Conservation (phyloP, 2,888 invertebrate species). For the Microdon myrmicae region DNA sequence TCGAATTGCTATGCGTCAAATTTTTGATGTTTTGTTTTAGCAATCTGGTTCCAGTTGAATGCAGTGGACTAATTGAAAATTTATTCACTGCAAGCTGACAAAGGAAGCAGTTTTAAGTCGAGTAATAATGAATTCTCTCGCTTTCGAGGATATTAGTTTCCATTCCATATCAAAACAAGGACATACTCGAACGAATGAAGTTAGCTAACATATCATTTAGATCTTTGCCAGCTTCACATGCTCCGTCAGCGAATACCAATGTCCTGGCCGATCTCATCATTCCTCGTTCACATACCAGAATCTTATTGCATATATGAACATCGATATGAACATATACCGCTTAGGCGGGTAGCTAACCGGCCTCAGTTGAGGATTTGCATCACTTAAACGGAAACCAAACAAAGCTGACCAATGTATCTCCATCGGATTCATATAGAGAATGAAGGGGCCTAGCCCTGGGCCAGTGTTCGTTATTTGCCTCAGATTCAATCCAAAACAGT, state of each 20-base stretch:
- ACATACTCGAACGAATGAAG: not conserved
- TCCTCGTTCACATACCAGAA: conserved; percentile 23
- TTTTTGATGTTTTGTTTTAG: too few species aligned
- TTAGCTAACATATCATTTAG: not conserved
- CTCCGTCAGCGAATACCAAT: not conserved
- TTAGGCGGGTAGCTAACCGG: conserved; percentile 23
- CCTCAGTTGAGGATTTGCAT: conserved; percentile 47
- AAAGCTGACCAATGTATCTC: conserved; percentile 18
- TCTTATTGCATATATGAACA: conserved; percentile 8
- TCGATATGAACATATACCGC: conserved; percentile 9
- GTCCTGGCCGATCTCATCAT: conserved; percentile 33
- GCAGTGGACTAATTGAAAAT: conserved; percentile 37
- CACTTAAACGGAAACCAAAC: conserved; percentile 44
- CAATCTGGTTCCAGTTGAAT: conserved; percentile 22
- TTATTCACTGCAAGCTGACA: conserved; percentile 21
- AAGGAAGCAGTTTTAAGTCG: conserved; percentile 26
- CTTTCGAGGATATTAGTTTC: conserved; percentile 35
- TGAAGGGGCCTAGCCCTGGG: conserved; percentile 8
- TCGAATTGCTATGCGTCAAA: too few species aligned
- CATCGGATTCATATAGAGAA: conserved; percentile 15
- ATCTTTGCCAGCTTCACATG: too few species aligned
- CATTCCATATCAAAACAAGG: not conserved
- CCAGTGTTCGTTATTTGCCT: conserved; percentile 42
- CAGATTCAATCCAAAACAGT: conserved; percentile 48
- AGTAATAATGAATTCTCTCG: conserved; percentile 28